Conservation (phyloP, 2,113 vertebrate species). For the Dryoscopus gambensis region DNA sequence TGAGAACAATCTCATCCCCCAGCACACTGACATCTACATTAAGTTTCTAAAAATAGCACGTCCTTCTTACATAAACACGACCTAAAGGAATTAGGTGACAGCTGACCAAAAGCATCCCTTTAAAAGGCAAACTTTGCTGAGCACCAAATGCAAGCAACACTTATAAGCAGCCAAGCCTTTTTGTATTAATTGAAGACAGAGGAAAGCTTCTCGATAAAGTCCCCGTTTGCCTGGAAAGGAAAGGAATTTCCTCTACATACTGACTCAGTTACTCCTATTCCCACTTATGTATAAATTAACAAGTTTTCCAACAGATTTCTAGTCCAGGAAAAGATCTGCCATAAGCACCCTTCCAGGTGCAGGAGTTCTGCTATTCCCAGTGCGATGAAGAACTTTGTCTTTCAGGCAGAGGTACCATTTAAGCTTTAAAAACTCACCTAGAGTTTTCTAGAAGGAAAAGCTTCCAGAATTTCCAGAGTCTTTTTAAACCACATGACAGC, state of each 20-base stretch:
- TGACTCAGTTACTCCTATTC: not conserved
- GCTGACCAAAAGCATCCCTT: slow-evolving; percentile 7
- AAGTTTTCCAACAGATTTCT: not conserved
- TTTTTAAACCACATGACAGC: slow-evolving; percentile 4
- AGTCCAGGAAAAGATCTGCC: not conserved
- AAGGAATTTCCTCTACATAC: not conserved
- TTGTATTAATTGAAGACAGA: not conserved
- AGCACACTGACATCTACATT: not conserved
- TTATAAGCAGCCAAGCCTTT: not conserved
- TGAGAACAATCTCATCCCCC: not conserved
- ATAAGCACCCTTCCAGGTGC: not conserved
- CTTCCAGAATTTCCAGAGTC: not conserved
- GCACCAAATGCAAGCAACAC: not conserved
- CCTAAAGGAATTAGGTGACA: slow-evolving; percentile 39
- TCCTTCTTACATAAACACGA: slow-evolving; percentile 11
- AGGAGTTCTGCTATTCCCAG: not conserved
- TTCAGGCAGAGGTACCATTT: not conserved
- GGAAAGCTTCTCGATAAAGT: not conserved
- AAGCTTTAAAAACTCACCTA: not conserved
- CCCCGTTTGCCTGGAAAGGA: not conserved
- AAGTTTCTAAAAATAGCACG: not conserved
- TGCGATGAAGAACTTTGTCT: not conserved
- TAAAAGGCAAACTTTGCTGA: not conserved
- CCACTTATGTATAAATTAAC: not conserved
- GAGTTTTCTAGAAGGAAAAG: slow-evolving; percentile 4